Evolutionary conservation across 1,140 invertebrate species (phyloP), one percentile per base, ranked within the genome.

Genomic region (Hormaphis cornu): DNA sequence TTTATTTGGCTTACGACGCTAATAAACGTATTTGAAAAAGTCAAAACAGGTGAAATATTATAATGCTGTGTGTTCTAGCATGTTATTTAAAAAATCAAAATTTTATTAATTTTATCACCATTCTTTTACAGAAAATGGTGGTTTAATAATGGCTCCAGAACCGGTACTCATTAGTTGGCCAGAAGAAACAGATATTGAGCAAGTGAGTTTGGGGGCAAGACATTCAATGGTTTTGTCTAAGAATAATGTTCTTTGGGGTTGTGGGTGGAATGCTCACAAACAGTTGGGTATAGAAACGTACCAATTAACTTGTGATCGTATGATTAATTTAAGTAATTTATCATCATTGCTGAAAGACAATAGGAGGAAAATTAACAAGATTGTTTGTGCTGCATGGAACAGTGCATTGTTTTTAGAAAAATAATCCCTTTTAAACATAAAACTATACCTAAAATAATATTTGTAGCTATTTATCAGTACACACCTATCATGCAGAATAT

Each of bases 211-310:
- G 28, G 61, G 61, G 44, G 40, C 61, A 50, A 44, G 61, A 33
- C 61, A 66, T 66, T 66, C 61, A 22, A 50, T 66, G 61, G 28
- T 72, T 48, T 12, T 89, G 10, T 83, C 84, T 22, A 78, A 83
- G 73, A 81, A 83, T 71, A 83, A 86, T 26, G 80, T 83, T 8
- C 72, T 90, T 2, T 86, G 84, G 78, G 83, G 87, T 1, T 90
- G 88, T 88, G 88, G 89, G 4, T 88, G 87, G 16, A 90, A 90
- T 77, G 79, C 77, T 46, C 85, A 86, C 76, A 86, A 86, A 20
- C 89, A 91, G 75, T 75, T 91, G 28, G 61, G 61, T 48, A 30
- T 50, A 24, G 44, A 66, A 24, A 66, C 61, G 35, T 66, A 35
- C 20, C 40, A 66, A 33, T 33, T 66, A 66, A 66, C 44, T 66